Evolutionary conservation across 1,140 invertebrate genomes (phyloP).

Genomic region (Rhyacophila brunnea): DNA sequence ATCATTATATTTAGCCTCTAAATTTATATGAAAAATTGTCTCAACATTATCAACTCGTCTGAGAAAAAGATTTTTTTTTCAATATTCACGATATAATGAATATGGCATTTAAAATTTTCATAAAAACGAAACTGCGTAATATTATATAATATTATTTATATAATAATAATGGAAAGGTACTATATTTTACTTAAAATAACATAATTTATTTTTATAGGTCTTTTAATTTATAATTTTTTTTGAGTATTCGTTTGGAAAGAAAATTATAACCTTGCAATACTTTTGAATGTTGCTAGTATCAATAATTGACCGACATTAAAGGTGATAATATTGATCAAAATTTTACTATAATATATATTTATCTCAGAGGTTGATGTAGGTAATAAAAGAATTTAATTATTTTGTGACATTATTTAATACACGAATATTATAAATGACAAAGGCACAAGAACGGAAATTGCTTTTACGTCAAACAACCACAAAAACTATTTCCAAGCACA

Average conservation of each 20-base stretch:
- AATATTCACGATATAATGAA: neutral
- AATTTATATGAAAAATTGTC: too few relatives aligned
- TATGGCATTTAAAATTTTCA: neutral
- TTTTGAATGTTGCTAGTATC: too few relatives aligned
- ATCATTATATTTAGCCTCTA: neutral
- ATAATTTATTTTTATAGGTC: conserved; percentile 1
- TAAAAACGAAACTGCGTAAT: conserved; percentile 41
- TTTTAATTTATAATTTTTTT: neutral
- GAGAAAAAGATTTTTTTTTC: neutral
- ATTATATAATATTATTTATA: conserved; percentile 34
- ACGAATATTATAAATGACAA: conserved; percentile 2
- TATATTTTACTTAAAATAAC: conserved; percentile 2
- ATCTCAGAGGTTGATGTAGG: neutral
- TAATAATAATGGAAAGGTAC: neutral
- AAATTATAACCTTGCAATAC: too few relatives aligned
- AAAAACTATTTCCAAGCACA: too few relatives aligned
- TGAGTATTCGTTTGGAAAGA: too few relatives aligned
- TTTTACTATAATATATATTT: too few relatives aligned
- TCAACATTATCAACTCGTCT: too few relatives aligned
- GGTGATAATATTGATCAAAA: too few relatives aligned
- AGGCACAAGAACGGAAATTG: neutral
- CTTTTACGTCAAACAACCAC: too few relatives aligned
- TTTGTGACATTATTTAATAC: conserved; percentile 1
- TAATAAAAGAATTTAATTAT: neutral
- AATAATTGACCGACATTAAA: too few relatives aligned